phyloP scores from a whole-genome alignment of 2,888 invertebrate genomes.

The Polia nebulosa region DNA sequence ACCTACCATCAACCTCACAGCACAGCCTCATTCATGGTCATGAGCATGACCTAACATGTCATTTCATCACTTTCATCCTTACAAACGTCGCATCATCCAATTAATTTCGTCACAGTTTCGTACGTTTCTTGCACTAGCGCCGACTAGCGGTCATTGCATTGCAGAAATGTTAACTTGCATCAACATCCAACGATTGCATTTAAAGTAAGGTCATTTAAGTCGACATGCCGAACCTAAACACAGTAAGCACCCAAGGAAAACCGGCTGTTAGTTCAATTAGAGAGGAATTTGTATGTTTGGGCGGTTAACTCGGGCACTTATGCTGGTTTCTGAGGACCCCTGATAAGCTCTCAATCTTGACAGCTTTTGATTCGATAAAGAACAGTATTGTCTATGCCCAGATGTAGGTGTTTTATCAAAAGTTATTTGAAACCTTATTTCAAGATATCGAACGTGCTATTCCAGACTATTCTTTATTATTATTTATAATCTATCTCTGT shows the following conservation, averaged over 20 bases:
- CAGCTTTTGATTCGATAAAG: neutral
- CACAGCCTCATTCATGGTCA: conserved; percentile 17
- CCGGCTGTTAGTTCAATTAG: conserved; percentile 69
- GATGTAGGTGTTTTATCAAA: neutral
- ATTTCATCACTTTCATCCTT: conserved; percentile 27
- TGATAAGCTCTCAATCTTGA: neutral
- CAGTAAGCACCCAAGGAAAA: conserved; percentile 70
- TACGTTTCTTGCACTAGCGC: conserved; percentile 62
- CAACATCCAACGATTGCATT: conserved; percentile 67
- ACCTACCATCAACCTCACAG: conserved; percentile 8
- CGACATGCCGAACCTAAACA: conserved; percentile 64
- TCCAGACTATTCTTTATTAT: too few species aligned
- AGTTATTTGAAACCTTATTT: too few species aligned
- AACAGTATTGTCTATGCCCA: neutral
- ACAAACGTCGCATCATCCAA: conserved; percentile 59
- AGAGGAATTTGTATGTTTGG: conserved; percentile 72
- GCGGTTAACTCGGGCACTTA: conserved; percentile 57
- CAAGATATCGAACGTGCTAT: too few species aligned
- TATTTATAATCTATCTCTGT: too few species aligned
- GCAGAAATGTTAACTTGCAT: conserved; percentile 69
- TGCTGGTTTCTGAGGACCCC: neutral
- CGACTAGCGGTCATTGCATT: conserved; percentile 58
- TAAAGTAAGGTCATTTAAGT: conserved; percentile 71
- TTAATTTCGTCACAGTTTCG: conserved; percentile 64
- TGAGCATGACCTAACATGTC: conserved; percentile 14